These are phyloP conservation scores for Habropoda laboriosa DNA, from an alignment of 1,140 invertebrate genomes.

Conservation along the genomic window DNA sequence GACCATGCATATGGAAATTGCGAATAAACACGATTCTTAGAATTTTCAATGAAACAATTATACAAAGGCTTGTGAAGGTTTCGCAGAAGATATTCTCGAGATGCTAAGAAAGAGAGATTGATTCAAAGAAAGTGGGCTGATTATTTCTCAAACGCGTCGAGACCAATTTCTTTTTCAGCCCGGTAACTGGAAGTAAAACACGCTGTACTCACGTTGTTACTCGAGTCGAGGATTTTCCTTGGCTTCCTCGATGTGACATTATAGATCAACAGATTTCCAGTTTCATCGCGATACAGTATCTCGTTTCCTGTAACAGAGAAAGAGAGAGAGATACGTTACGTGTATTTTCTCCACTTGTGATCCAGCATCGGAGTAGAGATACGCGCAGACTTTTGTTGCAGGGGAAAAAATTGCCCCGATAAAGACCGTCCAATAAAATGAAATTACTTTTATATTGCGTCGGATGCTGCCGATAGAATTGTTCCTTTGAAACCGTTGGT, in stretches of 20 bases:
- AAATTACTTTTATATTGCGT: constrained; percentile 1
- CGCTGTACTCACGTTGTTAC: constrained; percentile 71
- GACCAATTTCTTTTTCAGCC: background rate
- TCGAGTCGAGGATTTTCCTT: constrained; percentile 67
- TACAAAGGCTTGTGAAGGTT: too few species aligned
- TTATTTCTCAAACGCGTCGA: background rate
- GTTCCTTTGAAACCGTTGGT: too few species aligned
- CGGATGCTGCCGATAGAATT: too few species aligned
- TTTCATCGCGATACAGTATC: constrained; percentile 76
- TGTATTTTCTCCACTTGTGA: constrained; percentile 2
- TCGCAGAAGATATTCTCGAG: too few species aligned
- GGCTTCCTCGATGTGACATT: constrained; percentile 65
- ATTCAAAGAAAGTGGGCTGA: too few species aligned
- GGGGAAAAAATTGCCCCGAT: background rate
- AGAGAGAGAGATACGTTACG: background rate
- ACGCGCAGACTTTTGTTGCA: background rate
- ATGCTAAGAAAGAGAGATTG: too few species aligned
- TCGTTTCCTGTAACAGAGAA: constrained; percentile 75
- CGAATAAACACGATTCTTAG: too few species aligned
- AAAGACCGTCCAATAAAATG: background rate
- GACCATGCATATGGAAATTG: too few species aligned
- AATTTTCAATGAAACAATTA: too few species aligned
- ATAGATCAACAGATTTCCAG: constrained; percentile 75
- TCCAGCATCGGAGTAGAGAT: background rate
- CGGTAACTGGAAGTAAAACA: background rate